Evolutionary conservation across 2,797 vertebrate species (phyloP), one percentile per base, ranked within the genome.

Genomic region (Apogon talboti): DNA sequence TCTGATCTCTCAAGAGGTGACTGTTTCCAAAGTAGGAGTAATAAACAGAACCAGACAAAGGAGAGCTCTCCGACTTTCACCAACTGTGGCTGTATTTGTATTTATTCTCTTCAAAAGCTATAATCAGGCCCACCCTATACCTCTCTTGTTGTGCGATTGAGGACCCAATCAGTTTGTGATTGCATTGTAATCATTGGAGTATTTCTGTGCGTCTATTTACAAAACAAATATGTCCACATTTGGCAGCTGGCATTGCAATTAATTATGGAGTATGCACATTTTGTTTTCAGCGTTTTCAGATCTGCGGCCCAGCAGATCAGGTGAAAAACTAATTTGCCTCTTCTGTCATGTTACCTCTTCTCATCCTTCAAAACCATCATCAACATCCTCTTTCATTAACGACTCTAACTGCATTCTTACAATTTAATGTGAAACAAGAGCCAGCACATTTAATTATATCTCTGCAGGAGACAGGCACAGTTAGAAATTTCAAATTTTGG

Each of bases 281-380:
- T 43, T 56, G 71, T 71, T 51, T 65, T 66, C 46, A 50, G 30
- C 66, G n/a, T n/a, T 64, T 61, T 73, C 33, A 71, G 41, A 69
- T 78, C 62, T 33, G 44, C 14, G 3, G 40, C 49, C 60, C 49
- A 37, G 47, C 33, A 50, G 24, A 28, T 28, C 48, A 63, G 85
- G 77, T 76, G 82, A 76, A 72, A 52, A 70, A 79, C 80, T 75
- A 48, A 85, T 89, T 82, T 63, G 18, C 53, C 44, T 75, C 51
- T 19, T 67, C 61, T 60, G 50, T 78, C 68, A 28, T 64, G 61
- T 50, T 66, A 70, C 54, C n/a, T 47, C 43, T 18, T 3, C 55
- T n/a, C 54, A 47, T 74, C 65, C 61, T 57, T 79, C 42, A 66
- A 13, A 71, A 11, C 11, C 33, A 21, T 54, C 52, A n/a, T 54